Percentiles rank a stretch among this genome's conserved stretches.
phyloP scores from a whole-genome alignment of 2,888 invertebrate species.

The Malachius bipustulatus region DNA sequence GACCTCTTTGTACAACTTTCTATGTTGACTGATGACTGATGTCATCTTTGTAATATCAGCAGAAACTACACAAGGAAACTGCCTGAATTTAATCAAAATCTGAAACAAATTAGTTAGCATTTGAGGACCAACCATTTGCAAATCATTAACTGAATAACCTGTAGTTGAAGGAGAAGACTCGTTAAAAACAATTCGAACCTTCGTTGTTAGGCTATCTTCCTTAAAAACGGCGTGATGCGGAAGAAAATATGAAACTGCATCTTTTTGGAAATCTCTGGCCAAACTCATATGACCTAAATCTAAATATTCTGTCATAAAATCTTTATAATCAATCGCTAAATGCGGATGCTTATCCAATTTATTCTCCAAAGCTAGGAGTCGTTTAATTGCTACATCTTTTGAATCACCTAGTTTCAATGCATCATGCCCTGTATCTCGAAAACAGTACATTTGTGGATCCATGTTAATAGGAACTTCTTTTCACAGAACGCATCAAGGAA shows the following conservation, averaged over 20 bases:
- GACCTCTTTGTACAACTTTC: too few relatives aligned
- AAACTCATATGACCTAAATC: constrained; percentile 2
- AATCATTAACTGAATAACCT: neutral
- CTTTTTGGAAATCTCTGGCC: neutral
- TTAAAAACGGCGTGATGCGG: constrained; percentile 3
- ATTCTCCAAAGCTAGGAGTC: neutral
- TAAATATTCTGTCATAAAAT: constrained; percentile 4
- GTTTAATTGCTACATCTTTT: neutral
- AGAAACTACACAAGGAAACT: neutral
- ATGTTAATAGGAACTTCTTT: too few relatives aligned
- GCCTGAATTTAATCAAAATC: neutral
- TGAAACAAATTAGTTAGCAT: neutral
- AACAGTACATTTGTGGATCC: too few relatives aligned
- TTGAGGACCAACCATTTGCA: neutral
- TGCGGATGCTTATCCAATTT: neutral
- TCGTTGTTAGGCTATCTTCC: constrained; percentile 4
- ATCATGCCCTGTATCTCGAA: too few relatives aligned
- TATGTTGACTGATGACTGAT: too few relatives aligned
- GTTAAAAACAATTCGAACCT: constrained; percentile 4
- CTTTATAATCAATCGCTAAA: neutral
- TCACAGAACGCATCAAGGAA: too few relatives aligned
- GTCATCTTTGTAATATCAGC: constrained; percentile 6
- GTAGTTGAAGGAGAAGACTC: neutral
- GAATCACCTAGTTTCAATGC: constrained; percentile 4
- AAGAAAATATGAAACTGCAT: neutral